Base-by-base conservation (phyloP, 2,797 vertebrate species). In the Heterohyrax brucei region DNA sequence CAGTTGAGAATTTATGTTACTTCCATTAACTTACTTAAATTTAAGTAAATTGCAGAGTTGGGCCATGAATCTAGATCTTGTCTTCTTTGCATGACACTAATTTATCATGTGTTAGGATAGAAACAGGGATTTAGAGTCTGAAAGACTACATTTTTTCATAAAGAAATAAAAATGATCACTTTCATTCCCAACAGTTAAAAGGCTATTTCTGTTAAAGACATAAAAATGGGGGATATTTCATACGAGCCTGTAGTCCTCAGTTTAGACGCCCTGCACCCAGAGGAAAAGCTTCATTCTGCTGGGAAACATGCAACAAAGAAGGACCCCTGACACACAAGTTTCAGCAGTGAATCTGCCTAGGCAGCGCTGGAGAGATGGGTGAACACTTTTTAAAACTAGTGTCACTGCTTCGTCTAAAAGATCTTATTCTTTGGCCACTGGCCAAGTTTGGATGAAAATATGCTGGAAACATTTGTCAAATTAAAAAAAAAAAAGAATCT, bases 381-480 rank as follows among this genome's bases (percentile, higher is more conserved):
- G 53, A 81, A 50, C 1, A 44, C 80, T 73, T 87, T 91, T 46
- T 24, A 80, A 81, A 76, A 90, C 1, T 10, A 33, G 5, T 13
- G 10, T 13, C 39, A 87, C 2, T 70, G 10, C 33, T 80, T 26
- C 39, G 50, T 61, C 28, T 94, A n/a, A 46, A 72, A 72, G 19
- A 90, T 91, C 70, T 33, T 7, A 7, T 53, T 96, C 64, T 79
- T 88, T 81, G 33, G 24, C 68, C 22, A 92, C 6, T 80, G 85
- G 66, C 1, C 1, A 77, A 86, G 26, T 59, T 50, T 56, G 50
- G 22, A 82, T 87, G 91, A 87, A 96, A 87, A 22, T 21, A 91
- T 96, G 80, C n/a, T 12, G 53, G 13, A 91, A 86, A 64, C 30
- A 81, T 59, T 7, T 75, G 14, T 75, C 59, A 72, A 22, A 22